These are phyloP conservation scores for Dorcus hopei DNA, from an alignment of 2,888 invertebrate species.

Conservation along the genomic window DNA sequence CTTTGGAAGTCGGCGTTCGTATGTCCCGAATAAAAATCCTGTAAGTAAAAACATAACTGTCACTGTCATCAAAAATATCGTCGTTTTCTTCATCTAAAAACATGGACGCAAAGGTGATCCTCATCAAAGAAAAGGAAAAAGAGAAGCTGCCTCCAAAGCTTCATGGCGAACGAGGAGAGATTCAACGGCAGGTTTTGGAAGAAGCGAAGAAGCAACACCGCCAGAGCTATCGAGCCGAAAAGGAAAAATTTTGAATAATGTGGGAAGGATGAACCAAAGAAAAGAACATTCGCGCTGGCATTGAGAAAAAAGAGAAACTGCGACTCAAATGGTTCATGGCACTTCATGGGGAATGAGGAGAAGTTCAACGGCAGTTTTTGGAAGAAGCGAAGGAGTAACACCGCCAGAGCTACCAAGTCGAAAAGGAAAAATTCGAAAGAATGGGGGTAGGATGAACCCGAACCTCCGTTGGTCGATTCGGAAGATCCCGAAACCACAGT, in stretches of 20 bases:
- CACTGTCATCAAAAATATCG: background rate
- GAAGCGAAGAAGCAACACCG: constrained; percentile 34
- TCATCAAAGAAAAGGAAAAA: constrained; percentile 31
- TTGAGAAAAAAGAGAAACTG: constrained; percentile 41
- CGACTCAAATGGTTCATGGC: constrained; percentile 45
- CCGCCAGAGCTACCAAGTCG: constrained; percentile 28
- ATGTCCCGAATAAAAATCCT: constrained; percentile 36
- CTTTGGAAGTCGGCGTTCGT: constrained; percentile 21
- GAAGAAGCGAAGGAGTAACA: constrained; percentile 34
- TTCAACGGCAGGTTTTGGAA: constrained; percentile 33
- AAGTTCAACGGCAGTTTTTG: constrained; percentile 33
- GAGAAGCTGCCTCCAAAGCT: constrained; percentile 43
- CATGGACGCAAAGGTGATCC: too few relatives aligned
- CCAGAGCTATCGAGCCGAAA: constrained; percentile 22
- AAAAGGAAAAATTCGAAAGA: constrained; percentile 26
- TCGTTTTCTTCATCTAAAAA: background rate
- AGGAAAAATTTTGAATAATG: too few relatives aligned
- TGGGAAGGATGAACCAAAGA: too few relatives aligned
- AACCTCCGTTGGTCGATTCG: constrained; percentile 25
- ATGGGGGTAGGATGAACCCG: constrained; percentile 19
- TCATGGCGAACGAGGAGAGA: constrained; percentile 40
- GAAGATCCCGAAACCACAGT: constrained; percentile 48
- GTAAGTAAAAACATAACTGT: constrained; percentile 13
- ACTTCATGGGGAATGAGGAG: constrained; percentile 42
- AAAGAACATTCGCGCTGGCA: constrained; percentile 1